Evolutionary conservation across 1,140 invertebrate genomes (phyloP).

Genomic region (Brachionus koreanus): DNA sequence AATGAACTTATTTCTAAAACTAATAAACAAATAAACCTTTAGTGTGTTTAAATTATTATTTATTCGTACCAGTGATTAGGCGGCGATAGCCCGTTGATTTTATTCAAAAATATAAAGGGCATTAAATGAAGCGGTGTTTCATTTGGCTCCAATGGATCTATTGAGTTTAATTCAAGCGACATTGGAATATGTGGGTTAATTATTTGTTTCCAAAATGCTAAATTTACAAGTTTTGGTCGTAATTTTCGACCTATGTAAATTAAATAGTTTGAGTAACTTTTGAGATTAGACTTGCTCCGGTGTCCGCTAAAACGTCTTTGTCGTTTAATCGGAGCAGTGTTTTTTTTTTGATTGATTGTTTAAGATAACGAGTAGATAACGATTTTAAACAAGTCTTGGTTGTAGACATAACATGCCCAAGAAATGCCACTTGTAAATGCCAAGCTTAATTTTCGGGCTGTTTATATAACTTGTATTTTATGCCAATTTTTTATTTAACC

Average conservation of each 20-base stretch:
- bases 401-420: neutral
- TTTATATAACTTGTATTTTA: constrained; percentile 1
- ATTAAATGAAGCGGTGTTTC: constrained; percentile 1
- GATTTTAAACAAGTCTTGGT: neutral
- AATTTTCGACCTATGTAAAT: neutral
- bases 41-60: neutral
- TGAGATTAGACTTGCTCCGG: neutral
- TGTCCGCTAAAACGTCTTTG: neutral
- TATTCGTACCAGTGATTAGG: neutral
- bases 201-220: neutral
- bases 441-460: neutral
- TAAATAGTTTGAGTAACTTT: neutral
- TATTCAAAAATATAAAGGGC: neutral
- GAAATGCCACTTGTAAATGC: constrained; percentile 1
- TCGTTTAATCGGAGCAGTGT: neutral
- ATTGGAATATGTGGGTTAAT: neutral
- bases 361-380: neutral
- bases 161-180: constrained; percentile 6
- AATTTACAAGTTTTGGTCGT: neutral
- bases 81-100: neutral
- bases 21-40: constrained; percentile 5
- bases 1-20: neutral
- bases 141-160: constrained; percentile 1
- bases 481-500: neutral
- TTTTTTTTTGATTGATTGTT: neutral